phyloP scores from a whole-genome alignment of 2,797 vertebrate genomes.

The Artibeus jamaicensis region DNA sequence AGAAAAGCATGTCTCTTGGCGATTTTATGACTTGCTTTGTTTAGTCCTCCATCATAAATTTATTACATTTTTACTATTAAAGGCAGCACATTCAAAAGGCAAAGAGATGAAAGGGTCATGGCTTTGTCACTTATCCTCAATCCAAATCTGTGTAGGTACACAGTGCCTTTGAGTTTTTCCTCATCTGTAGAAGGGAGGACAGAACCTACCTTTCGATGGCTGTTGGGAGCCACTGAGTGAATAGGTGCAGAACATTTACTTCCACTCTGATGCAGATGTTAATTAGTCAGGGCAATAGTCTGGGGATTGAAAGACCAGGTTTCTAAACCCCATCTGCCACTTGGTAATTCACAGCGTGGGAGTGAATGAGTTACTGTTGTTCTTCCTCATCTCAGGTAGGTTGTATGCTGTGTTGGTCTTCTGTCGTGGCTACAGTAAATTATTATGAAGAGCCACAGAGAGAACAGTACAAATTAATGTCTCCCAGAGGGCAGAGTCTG shows the following conservation, averaged over 20 bases:
- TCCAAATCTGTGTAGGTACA: neutral
- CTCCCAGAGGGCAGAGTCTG: neutral
- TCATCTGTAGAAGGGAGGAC: neutral
- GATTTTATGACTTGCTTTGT: neutral
- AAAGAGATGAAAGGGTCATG: neutral
- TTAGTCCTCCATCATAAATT: neutral
- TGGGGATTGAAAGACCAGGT: neutral
- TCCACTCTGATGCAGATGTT: neutral
- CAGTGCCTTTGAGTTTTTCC: neutral
- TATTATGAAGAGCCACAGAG: neutral
- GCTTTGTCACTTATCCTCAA: neutral
- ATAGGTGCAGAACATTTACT: neutral
- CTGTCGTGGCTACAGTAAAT: neutral
- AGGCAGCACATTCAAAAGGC: neutral
- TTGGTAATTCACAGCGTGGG: neutral
- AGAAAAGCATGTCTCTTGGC: neutral
- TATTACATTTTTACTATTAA: neutral
- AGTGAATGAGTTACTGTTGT: neutral
- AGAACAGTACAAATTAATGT: neutral
- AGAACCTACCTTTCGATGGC: neutral
- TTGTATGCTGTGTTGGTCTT: neutral
- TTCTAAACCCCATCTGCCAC: neutral
- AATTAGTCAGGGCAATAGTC: conserved; percentile 1
- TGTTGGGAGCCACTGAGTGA: neutral
- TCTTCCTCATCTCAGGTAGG: neutral